Base-by-base conservation (phyloP, 2,113 vertebrate species). In the Heterotis niloticus region DNA sequence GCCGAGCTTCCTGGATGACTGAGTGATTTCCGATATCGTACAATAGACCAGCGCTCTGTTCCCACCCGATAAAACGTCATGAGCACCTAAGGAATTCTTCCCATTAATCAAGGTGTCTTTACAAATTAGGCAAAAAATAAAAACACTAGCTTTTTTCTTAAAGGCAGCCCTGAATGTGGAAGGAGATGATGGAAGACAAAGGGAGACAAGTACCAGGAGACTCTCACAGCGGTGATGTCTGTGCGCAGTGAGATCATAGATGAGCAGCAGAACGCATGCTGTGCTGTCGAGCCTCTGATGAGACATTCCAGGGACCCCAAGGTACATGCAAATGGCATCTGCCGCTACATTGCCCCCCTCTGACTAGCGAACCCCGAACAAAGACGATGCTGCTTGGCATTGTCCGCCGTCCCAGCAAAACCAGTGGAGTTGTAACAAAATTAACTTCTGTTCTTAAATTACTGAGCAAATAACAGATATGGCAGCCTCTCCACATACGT, bases 1-100 rank as follows among this genome's bases (percentile, higher is more conserved):
- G 34, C 24, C 44, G 68, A 5, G 68, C 20, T 28, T 20, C 68
- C 10, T 13, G 28, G 12, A 28, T 70, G 29, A 51, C 16, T 44
- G 44, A 56, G 29, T n/a, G 64, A 54, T 57, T 68, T 66, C 51
- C 65, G 67, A 28, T 75, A 80, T 18, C 56, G n/a, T 18, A 64
- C 67, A 29, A 18, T 34, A 52, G 52, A 16, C 44, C 44, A 26
- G 24, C 20, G 76, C 64, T 34, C 64, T 78, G 76, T 52, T 77
- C 64, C 13, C 54, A 66, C 64, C 23, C 28, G 76, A 77, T 56
- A 54, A 56, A 52, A 56, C 34, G 34, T 69, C 24, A 14, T 18
- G 28, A 29, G 28, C 26, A 29, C 16, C 16, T 5, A 29, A 28
- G 34, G 26, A 16, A 69, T 69, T 34, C n/a, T 16, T 44, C 13